Evolutionary conservation across 2,113 vertebrate genomes (phyloP).

Genomic region (Myrmecophaga tridactyla): DNA sequence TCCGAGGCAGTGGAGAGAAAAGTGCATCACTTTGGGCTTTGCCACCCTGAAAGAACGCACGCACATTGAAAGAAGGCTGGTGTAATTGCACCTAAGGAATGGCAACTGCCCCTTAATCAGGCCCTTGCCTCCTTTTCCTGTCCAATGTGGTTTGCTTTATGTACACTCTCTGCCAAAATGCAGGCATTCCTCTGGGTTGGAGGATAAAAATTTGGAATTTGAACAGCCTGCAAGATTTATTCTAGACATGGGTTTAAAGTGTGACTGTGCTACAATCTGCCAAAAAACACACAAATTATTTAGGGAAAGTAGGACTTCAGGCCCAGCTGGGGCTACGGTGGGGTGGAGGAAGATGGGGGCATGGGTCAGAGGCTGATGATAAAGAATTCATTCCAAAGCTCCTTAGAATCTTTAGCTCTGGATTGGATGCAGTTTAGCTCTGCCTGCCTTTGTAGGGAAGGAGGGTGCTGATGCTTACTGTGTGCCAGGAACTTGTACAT

Average conservation of each 20-base stretch:
- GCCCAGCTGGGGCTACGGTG: neutral
- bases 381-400: neutral
- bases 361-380: fast-evolving
- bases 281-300: neutral
- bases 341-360: neutral
- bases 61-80: neutral
- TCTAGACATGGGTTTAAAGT: neutral
- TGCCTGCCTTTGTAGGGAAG: fast-evolving
- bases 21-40: neutral
- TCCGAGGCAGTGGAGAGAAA: neutral
- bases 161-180: neutral
- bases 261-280: neutral
- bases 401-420: neutral
- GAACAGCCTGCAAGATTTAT: neutral
- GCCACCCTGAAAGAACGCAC: neutral
- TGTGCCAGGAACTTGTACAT: fast-evolving
- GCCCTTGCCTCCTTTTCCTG: neutral
- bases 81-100: conserved; percentile 54
- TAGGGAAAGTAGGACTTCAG: neutral
- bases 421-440: neutral
- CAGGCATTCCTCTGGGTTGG: conserved; percentile 8
- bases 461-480: neutral
- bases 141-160: neutral
- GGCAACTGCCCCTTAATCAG: conserved; percentile 57
- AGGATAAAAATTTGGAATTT: neutral